phyloP scores from a whole-genome alignment of 1,140 invertebrate species.

The Zaprionus capensis region DNA sequence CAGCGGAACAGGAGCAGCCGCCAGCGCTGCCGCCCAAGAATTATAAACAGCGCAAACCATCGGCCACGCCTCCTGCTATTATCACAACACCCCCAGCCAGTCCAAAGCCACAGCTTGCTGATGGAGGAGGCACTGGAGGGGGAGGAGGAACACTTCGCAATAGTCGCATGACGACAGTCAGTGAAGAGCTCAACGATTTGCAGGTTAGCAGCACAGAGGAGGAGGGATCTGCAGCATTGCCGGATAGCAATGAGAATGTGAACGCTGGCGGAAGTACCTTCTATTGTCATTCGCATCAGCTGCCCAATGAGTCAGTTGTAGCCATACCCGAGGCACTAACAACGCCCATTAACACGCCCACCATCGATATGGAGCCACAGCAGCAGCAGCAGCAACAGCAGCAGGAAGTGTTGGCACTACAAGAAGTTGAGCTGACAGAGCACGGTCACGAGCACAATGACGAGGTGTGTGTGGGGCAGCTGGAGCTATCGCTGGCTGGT shows the following conservation, averaged over 20 bases:
- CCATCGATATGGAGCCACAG: slow-evolving; percentile 25
- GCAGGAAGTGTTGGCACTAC: slow-evolving; percentile 9
- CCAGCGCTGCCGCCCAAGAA: slow-evolving; percentile 92
- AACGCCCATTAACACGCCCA: slow-evolving; percentile 55
- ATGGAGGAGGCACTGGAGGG: slow-evolving; percentile 27
- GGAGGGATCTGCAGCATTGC: background rate
- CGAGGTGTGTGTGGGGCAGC: slow-evolving; percentile 4
- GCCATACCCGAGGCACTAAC: background rate
- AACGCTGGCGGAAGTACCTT: slow-evolving; percentile 41
- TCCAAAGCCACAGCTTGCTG: slow-evolving; percentile 67
- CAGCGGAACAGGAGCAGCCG: slow-evolving; percentile 85
- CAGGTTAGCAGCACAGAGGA: slow-evolving; percentile 28
- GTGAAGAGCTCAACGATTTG: slow-evolving; percentile 65
- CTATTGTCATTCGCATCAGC: slow-evolving; percentile 70
- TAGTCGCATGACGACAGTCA: slow-evolving; percentile 74
- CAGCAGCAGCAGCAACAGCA: background rate
- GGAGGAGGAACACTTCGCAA: slow-evolving; percentile 14
- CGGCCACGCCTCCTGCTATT: slow-evolving; percentile 45
- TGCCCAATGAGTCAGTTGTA: slow-evolving; percentile 50
- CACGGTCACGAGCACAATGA: background rate
- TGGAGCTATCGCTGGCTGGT: slow-evolving; percentile 58
- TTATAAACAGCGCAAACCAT: slow-evolving; percentile 68
- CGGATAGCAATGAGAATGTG: slow-evolving; percentile 62
- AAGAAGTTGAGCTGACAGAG: background rate
- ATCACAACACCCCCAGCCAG: slow-evolving; percentile 78